Base-by-base conservation (phyloP, 1,140 invertebrate species). In the Acyrthosiphon pisum region DNA sequence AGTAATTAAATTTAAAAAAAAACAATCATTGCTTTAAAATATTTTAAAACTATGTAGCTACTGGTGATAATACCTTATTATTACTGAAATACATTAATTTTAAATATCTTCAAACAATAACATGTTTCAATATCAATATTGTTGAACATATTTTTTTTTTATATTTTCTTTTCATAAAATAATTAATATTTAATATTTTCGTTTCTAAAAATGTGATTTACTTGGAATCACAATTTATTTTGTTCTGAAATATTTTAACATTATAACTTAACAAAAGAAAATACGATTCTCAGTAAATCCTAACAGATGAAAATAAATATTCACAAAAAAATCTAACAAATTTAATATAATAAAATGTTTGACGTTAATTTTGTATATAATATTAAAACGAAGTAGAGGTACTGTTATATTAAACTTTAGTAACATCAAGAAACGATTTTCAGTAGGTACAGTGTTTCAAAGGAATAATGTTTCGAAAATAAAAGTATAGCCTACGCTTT, bases 21-120 rank as follows among this genome's bases (percentile, higher is more conserved):
- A 41, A 41, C 4, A 87, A 87, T 48, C 6, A 87, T 87, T 48
- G 2, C 18, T 87, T 87, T 35, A 50, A 87, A 46, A 35, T 48
- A 87, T 48, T 87, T 48, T 0, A 46, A 30, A 86, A 44, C 6
- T 86, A n/a, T 30, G 2, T 18, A 41, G 41, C 4, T 41, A 86
- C 60, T 6, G 30, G 14, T 68, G 11, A 68, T n/a, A 68, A 4
- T 9, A 60, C 9, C 9, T 60, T 11, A 60, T 60, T 60, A 60
- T 60, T 30, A 60, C 53, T 56, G 53, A 56, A 56, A 68, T 11
- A 68, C n/a, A 68, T 11, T 44, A 46, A 37, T 81, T 46, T 86
- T 86, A 6, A 46, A 86, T 48, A 87, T 87, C 44, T 87, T 87
- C 30, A n/a, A 87, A 30, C 18, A 87, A 87, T 87, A 7, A 87